These are phyloP conservation scores for Drosophila ustulata DNA, from an alignment of 2,888 invertebrate species.

Conservation along the genomic window DNA sequence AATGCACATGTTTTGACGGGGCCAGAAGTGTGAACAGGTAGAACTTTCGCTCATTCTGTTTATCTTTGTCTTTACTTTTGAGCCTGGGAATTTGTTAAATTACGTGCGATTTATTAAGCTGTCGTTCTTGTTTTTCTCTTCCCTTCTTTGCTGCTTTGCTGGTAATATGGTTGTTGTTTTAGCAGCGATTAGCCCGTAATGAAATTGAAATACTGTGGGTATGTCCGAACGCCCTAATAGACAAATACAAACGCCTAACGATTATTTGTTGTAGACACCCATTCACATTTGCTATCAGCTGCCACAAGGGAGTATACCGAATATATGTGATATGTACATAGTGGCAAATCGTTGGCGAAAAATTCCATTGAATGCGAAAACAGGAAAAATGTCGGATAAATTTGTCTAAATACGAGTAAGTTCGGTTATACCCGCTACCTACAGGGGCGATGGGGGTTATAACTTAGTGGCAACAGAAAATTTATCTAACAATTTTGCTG, in stretches of 20 bases:
- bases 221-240: conserved; percentile 45
- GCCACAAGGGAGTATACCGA: not conserved
- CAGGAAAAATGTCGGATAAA: not conserved
- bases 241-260: conserved; percentile 70
- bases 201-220: conserved; percentile 58
- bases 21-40: not conserved
- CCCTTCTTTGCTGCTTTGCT: not conserved
- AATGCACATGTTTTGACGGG: not conserved
- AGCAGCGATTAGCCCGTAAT: conserved; percentile 67
- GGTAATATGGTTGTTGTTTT: conserved; percentile 28
- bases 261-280: conserved; percentile 60
- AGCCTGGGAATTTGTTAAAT: conserved; percentile 54
- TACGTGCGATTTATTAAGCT: conserved; percentile 59
- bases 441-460: no score
- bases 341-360: not conserved
- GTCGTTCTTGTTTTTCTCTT: conserved; percentile 22
- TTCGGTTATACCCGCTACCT: not conserved
- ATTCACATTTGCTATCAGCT: conserved; percentile 6
- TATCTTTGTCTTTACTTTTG: conserved; percentile 41
- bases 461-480: no score
- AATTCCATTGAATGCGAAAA: not conserved
- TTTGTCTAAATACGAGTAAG: not conserved
- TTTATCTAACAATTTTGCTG: no score
- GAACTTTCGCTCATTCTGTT: conserved; percentile 40
- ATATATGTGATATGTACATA: not conserved